Conservation (phyloP, 2,113 vertebrate species). For the Guaruba guarouba region DNA sequence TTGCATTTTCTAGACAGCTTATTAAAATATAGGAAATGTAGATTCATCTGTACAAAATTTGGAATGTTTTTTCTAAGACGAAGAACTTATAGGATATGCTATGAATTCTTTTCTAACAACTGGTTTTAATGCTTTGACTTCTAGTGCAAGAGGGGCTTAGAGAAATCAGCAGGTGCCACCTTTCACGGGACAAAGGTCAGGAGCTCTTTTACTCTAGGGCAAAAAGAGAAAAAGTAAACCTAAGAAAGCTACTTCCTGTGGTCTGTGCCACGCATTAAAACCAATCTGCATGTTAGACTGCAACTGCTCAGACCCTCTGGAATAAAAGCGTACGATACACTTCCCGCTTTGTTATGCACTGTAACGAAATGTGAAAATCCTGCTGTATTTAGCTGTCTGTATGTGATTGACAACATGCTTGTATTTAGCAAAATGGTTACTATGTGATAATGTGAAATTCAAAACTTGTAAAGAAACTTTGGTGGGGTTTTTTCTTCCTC, state of each 20-base stretch:
- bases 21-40: constrained; percentile 57
- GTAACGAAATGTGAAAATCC: constrained; percentile 77
- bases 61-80: constrained; percentile 64
- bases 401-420: constrained; percentile 80
- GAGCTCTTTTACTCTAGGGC: constrained; percentile 72
- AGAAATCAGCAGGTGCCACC: constrained; percentile 42
- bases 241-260: constrained; percentile 49
- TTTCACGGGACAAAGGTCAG: constrained; percentile 62
- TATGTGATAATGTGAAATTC: constrained; percentile 75
- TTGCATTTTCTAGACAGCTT: constrained; percentile 73
- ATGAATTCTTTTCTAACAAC: constrained; percentile 66
- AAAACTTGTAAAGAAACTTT: constrained; percentile 69
- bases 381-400: constrained; percentile 83
- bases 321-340: constrained; percentile 72
- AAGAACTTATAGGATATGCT: constrained; percentile 41
- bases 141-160: constrained; percentile 51
- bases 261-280: constrained; percentile 39
- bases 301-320: constrained; percentile 70
- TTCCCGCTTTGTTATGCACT: constrained; percentile 77
- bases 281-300: constrained; percentile 80
- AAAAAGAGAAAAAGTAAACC: constrained; percentile 3
- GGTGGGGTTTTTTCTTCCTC: background rate
- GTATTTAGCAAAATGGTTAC: constrained; percentile 83
- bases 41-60: constrained; percentile 62
- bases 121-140: constrained; percentile 72